Evolutionary conservation across 2,797 vertebrate genomes (phyloP).

Genomic region (Poeciliopsis infans): DNA sequence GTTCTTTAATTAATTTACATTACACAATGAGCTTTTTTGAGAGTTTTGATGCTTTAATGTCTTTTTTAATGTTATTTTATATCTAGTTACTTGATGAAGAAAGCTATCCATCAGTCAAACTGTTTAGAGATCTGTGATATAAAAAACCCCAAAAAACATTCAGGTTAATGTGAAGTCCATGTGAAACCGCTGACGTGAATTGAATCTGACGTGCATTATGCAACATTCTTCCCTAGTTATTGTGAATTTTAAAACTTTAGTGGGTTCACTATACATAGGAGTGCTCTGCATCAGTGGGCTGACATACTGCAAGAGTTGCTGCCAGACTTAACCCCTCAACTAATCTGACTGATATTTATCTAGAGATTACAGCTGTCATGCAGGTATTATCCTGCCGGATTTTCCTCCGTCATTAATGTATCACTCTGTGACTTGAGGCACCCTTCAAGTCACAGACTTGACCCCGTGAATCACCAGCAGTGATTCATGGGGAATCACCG

Average conservation of each 20-base stretch:
- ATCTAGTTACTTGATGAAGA: not conserved
- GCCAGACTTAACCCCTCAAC: not conserved
- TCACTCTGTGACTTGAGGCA: not conserved
- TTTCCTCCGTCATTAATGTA: not conserved
- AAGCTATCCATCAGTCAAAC: not conserved
- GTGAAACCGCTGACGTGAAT: slow-evolving; percentile 8
- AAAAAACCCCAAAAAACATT: not conserved
- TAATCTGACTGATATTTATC: slow-evolving; percentile 3
- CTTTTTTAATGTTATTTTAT: not conserved
- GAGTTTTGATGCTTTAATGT: not conserved
- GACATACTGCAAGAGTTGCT: not conserved
- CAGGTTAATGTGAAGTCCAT: not conserved
- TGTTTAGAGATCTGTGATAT: not conserved
- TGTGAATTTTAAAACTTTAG: not conserved
- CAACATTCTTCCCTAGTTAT: not conserved
- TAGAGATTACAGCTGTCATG: slow-evolving; percentile 5
- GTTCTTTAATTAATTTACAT: not conserved
- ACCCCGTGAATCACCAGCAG: no score
- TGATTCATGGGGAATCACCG: slow-evolving; percentile 2
- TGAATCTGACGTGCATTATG: not conserved
- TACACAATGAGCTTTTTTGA: not conserved
- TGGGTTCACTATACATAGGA: not conserved
- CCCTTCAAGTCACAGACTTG: no score
- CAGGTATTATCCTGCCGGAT: not conserved
- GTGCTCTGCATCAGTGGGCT: not conserved